Evolutionary conservation across 2,888 invertebrate species (phyloP).

Genomic region (Dynastes hyllus): DNA sequence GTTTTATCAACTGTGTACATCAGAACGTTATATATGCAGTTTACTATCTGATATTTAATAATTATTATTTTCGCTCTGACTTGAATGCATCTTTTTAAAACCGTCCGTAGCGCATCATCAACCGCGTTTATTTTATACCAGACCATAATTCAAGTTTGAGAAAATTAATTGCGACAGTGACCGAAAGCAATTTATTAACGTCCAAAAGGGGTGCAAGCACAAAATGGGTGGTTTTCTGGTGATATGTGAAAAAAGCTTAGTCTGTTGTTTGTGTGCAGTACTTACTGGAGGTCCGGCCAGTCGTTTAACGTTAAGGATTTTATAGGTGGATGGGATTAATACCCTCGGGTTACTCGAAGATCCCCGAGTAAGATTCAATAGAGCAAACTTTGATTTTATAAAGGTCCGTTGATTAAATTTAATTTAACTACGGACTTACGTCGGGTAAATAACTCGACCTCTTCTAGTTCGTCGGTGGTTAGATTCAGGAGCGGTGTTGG

Average conservation of each 20-base stretch:
- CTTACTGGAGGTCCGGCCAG: slow-evolving; percentile 14
- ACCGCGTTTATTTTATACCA: slow-evolving; percentile 16
- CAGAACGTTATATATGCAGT: not conserved
- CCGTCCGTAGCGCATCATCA: not conserved
- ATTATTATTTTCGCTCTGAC: not conserved
- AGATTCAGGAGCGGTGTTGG: not conserved
- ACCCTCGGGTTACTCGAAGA: slow-evolving; percentile 37
- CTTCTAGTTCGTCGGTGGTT: slow-evolving; percentile 24
- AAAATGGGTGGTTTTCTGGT: slow-evolving; percentile 45
- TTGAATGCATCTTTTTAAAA: slow-evolving; percentile 1
- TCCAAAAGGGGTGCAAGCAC: slow-evolving; percentile 31
- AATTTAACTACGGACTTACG: slow-evolving; percentile 42
- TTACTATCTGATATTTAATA: not conserved
- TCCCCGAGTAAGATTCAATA: slow-evolving; percentile 44
- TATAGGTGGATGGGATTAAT: slow-evolving; percentile 45
- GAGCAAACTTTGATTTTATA: slow-evolving; percentile 47
- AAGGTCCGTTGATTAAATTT: slow-evolving; percentile 44
- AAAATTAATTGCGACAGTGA: slow-evolving; percentile 47
- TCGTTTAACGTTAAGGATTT: slow-evolving; percentile 43
- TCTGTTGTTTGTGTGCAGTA: slow-evolving; percentile 36
- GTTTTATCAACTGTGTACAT: no score
- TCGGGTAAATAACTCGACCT: slow-evolving; percentile 32
- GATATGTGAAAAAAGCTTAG: slow-evolving; percentile 46
- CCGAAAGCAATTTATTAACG: slow-evolving; percentile 47
- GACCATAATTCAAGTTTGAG: slow-evolving; percentile 42